These are phyloP conservation scores for Lineus longissimus DNA, from an alignment of 1,140 invertebrate species.

Conservation along the genomic window DNA sequence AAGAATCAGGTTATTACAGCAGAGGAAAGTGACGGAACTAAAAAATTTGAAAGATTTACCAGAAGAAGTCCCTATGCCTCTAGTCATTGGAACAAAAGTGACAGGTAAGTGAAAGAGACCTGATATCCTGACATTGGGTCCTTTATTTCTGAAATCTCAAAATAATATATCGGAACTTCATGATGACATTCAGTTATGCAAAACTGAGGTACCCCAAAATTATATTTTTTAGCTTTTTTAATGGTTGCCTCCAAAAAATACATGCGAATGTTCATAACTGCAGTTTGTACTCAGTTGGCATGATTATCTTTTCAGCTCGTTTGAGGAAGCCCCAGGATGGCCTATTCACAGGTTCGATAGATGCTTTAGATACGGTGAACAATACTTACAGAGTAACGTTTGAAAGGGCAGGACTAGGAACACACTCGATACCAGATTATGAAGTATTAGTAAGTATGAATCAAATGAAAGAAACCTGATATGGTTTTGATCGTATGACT, in stretches of 20 bases:
- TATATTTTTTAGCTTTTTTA: too few species aligned
- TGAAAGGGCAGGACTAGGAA: conserved; percentile 86
- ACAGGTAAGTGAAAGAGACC: conserved; percentile 58
- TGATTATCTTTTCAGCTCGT: conserved; percentile 54
- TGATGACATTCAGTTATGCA: too few species aligned
- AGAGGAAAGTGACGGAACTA: conserved; percentile 82
- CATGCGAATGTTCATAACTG: too few species aligned
- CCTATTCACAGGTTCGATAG: conserved; percentile 91
- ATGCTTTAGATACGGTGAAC: conserved; percentile 94
- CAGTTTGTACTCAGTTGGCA: too few species aligned
- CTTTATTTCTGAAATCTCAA: too few species aligned
- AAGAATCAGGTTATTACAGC: conserved; percentile 90
- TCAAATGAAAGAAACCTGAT: neutral
- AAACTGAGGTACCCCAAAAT: too few species aligned
- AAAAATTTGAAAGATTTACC: conserved; percentile 80
- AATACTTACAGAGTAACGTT: conserved; percentile 98
- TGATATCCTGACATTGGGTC: too few species aligned
- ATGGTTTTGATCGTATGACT: neutral
- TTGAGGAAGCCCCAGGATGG: conserved; percentile 92
- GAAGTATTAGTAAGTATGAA: conserved; percentile 74
- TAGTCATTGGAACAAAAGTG: conserved; percentile 96
- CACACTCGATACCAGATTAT: conserved; percentile 93
- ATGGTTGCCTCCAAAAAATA: too few species aligned
- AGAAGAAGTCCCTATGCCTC: conserved; percentile 85
- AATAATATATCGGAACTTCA: too few species aligned